Percentiles rank a stretch among this genome's conserved stretches.
phyloP scores from a whole-genome alignment of 1,140 invertebrate species.

The Globodera ellingtonae region DNA sequence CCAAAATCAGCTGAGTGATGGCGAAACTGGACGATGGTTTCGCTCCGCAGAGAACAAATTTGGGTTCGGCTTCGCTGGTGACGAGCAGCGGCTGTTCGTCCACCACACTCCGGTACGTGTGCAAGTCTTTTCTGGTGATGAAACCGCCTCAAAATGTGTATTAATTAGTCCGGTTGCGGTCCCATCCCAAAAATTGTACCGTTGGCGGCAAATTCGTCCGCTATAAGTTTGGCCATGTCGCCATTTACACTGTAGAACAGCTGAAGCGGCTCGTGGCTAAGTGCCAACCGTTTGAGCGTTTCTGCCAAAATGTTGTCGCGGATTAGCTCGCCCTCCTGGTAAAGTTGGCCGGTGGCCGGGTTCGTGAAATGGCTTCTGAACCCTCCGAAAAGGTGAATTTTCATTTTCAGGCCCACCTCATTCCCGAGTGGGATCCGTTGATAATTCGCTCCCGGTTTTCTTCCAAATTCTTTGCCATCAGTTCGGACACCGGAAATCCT shows the following conservation, averaged over 20 bases:
- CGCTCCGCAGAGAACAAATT: constrained; percentile 53
- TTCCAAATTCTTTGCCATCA: constrained; percentile 71
- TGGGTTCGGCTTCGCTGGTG: constrained; percentile 17
- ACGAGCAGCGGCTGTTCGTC: constrained; percentile 68
- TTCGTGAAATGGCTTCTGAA: constrained; percentile 64
- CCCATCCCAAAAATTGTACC: constrained; percentile 30
- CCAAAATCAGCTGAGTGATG: constrained; percentile 53
- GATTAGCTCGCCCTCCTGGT: constrained; percentile 67
- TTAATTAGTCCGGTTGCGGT: neutral
- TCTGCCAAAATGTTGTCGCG: constrained; percentile 64
- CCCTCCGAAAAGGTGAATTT: too few species aligned
- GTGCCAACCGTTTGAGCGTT: constrained; percentile 66
- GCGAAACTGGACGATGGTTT: constrained; percentile 49
- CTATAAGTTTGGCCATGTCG: constrained; percentile 55
- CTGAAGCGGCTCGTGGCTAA: constrained; percentile 56
- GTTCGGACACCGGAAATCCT: constrained; percentile 74
- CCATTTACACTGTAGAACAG: constrained; percentile 64
- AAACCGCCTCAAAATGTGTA: constrained; percentile 70
- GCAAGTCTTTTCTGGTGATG: constrained; percentile 77
- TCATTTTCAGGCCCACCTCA: constrained; percentile 40
- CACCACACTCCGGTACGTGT: constrained; percentile 70
- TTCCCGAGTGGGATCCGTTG: constrained; percentile 42
- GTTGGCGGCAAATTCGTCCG: constrained; percentile 57
- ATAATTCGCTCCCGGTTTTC: constrained; percentile 65
- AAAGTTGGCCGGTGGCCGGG: constrained; percentile 64